These are phyloP conservation scores for Drosophila bocki DNA, from an alignment of 1,140 invertebrate genomes.

Conservation along the genomic window DNA sequence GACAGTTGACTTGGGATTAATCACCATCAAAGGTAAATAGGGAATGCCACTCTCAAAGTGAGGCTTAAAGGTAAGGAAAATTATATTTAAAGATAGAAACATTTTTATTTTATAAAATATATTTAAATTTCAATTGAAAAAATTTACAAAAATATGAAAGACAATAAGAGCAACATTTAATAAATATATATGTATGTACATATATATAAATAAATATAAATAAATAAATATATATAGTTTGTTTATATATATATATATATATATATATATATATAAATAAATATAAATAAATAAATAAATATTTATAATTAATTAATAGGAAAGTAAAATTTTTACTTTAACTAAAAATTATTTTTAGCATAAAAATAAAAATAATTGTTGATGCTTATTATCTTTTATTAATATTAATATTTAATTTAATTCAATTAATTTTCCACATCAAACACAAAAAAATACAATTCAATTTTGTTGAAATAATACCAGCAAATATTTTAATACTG, in stretches of 20 bases:
- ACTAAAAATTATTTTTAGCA: too few relatives aligned
- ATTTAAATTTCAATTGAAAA: neutral
- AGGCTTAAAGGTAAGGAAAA: neutral
- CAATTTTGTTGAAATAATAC: neutral
- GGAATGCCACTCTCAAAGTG: neutral
- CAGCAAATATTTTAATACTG: neutral
- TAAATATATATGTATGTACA: too few relatives aligned
- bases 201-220: too few relatives aligned
- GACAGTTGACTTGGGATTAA: conserved; percentile 1
- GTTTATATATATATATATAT: too few relatives aligned
- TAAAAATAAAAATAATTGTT: too few relatives aligned
- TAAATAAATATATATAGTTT: too few relatives aligned
- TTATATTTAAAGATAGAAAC: neutral
- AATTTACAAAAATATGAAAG: too few relatives aligned
- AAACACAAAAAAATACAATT: neutral
- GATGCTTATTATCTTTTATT: too few relatives aligned
- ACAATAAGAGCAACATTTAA: too few relatives aligned
- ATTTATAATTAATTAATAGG: too few relatives aligned
- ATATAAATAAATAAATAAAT: too few relatives aligned
- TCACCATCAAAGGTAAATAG: conserved; percentile 2
- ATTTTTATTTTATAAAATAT: neutral
- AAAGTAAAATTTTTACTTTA: neutral
- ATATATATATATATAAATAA: too few relatives aligned
- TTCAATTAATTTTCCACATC: neutral
- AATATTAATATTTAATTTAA: neutral